A percentile compares a stretch with the other conserved stretches of the same genome.
These are phyloP conservation scores for Cerceris ruficornis DNA, from an alignment of 2,888 invertebrate genomes.

Conservation along the genomic window DNA sequence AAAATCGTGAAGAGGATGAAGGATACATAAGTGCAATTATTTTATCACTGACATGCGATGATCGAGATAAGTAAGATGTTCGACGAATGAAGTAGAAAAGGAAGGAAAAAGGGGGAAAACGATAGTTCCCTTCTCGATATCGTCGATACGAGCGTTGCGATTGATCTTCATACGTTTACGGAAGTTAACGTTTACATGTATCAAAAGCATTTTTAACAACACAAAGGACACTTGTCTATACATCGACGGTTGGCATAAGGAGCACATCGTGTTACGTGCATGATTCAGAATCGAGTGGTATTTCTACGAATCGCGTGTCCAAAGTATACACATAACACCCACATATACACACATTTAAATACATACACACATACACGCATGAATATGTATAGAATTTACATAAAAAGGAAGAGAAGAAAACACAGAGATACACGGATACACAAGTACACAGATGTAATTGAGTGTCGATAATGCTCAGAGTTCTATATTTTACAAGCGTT, in stretches of 20 bases:
- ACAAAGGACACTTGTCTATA: conserved; percentile 48
- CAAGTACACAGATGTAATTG: conserved; percentile 32
- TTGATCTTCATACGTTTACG: conserved; percentile 53
- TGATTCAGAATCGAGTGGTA: conserved; percentile 44
- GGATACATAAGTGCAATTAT: conserved; percentile 4
- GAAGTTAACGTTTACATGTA: conserved; percentile 50
- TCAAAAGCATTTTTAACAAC: conserved; percentile 49
- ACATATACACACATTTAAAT: neutral
- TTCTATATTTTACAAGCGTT: conserved; percentile 62
- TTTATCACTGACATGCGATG: too few relatives aligned
- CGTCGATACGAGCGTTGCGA: conserved; percentile 32
- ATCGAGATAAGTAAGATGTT: conserved; percentile 30
- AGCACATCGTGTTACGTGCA: conserved; percentile 40
- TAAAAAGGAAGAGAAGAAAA: neutral
- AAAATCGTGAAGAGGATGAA: conserved; percentile 33
- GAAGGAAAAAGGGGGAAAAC: conserved; percentile 2
- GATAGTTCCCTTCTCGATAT: conserved; percentile 47
- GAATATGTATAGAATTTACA: conserved; percentile 1
- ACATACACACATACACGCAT: conserved; percentile 9
- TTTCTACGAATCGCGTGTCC: conserved; percentile 50
- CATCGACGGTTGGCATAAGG: conserved; percentile 16
- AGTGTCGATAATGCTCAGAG: conserved; percentile 55
- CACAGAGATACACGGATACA: neutral
- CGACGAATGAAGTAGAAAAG: conserved; percentile 3
- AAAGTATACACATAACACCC: conserved; percentile 34